Evolutionary conservation across 2,797 vertebrate genomes (phyloP), one percentile per base, ranked within the genome.

Genomic region (Gallirallus australis): DNA sequence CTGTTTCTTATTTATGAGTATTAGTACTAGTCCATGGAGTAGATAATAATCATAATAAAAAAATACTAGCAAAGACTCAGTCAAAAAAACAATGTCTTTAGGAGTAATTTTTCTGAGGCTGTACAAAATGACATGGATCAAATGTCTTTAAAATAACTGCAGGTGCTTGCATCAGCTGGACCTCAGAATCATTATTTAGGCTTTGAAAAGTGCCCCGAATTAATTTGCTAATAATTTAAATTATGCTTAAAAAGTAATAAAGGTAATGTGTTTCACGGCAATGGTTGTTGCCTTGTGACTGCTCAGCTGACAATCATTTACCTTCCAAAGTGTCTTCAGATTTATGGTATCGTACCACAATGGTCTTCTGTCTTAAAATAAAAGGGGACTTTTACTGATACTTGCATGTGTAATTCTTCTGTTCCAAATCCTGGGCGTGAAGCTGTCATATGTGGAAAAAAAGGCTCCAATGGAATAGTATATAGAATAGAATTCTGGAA

Each of bases 381-480:
- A 65, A 56, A 64, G n/a, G 21, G 3, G 6, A 28, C 4, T 61
- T 64, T 72, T 54, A 42, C 21, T 54, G 10, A 30, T 24, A 48
- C 13, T 15, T 66, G 8, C 7, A 8, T 9, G 12, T 42, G 15
- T 45, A 16, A 85, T 52, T 87, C 11, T 70, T 66, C 31, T 80
- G n/a, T 30, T 66, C 30, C 23, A 63, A 12, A 77, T 8, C 9
- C 33, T 33, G 9, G 13, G 5, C 2, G 14, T 45, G 53, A 48
- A 87, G 10, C 7, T 70, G 15, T 35, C 6, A 10, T 31, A 37
- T 56, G 30, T 1, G 4, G 28, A 31, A 73, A 60, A 76, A 56
- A 0, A 0, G 1, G 0, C 6, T 23, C 28, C 53, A 39, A 0
- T 66, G 16, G 30, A 48, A 69, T 2, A 23, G 23, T 11, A 23